Percentiles rank a stretch among this genome's conserved stretches.
phyloP scores from a whole-genome alignment of 1,140 invertebrate genomes.

The Leptinotarsa undecemlineata region DNA sequence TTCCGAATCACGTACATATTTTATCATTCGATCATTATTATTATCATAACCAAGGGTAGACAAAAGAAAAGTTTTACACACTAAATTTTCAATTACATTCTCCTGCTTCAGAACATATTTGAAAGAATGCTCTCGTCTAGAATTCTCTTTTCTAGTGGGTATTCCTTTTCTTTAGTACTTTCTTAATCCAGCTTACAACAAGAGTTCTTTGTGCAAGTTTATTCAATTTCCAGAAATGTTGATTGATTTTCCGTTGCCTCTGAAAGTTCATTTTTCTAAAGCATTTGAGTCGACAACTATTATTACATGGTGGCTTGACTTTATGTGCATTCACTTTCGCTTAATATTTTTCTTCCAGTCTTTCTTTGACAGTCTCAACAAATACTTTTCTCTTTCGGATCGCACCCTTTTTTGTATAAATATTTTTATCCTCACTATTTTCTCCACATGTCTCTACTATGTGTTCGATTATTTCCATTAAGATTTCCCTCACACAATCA shows the following conservation, averaged over 20 bases:
- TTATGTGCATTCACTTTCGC: constrained; percentile 21
- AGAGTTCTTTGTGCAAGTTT: constrained; percentile 22
- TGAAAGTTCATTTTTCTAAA: constrained; percentile 21
- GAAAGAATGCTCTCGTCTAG: constrained; percentile 17
- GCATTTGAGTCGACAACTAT: constrained; percentile 29
- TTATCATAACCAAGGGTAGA: constrained; percentile 29
- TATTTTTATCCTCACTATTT: constrained; percentile 6
- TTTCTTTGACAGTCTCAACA: constrained; percentile 23
- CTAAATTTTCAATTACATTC: constrained; percentile 10
- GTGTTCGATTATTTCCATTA: not conserved
- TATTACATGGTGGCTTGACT: constrained; percentile 29
- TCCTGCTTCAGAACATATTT: constrained; percentile 27
- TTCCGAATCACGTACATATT: constrained; percentile 16
- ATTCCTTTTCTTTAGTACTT: constrained; percentile 25
- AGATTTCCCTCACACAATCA: not conserved
- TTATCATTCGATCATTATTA: constrained; percentile 24
- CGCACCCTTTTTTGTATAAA: constrained; percentile 24
- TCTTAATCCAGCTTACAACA: constrained; percentile 21
- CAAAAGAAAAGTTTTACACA: constrained; percentile 24
- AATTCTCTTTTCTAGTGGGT: constrained; percentile 17
- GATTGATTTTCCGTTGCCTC: constrained; percentile 27
- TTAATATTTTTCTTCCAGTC: constrained; percentile 21
- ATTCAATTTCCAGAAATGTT: constrained; percentile 26
- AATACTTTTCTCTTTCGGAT: constrained; percentile 28
- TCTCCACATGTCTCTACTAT: not conserved